These are phyloP conservation scores for Sinotaia quadrata DNA, from an alignment of 2,888 invertebrate species.

Conservation along the genomic window DNA sequence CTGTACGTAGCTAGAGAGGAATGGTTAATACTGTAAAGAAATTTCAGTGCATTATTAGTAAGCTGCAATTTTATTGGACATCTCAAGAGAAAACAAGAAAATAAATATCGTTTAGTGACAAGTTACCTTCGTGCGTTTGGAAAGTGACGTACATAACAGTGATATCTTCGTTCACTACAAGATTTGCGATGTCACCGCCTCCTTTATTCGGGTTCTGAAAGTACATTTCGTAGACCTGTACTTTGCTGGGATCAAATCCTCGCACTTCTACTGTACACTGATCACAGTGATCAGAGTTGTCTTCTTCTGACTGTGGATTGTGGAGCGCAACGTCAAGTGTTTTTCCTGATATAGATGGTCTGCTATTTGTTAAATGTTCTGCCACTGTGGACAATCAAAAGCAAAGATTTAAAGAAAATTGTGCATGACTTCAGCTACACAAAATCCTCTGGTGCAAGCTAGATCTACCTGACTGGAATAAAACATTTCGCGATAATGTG, in stretches of 20 bases:
- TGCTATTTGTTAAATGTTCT: not conserved
- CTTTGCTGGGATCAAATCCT: constrained; percentile 2
- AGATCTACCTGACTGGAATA: no score
- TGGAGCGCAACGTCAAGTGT: constrained; percentile 12
- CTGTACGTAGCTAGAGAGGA: no score
- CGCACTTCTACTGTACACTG: not conserved
- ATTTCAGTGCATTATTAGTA: no score
- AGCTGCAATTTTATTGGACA: no score
- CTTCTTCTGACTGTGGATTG: constrained; percentile 5
- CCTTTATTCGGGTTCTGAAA: constrained; percentile 15
- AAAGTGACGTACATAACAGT: constrained; percentile 20
- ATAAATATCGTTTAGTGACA: no score
- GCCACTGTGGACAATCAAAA: not conserved
- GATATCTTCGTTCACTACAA: not conserved
- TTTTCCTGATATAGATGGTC: not conserved
- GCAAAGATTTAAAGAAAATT: no score
- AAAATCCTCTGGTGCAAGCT: no score
- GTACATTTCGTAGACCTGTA: constrained; percentile 21
- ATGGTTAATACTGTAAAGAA: no score
- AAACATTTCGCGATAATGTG: no score
- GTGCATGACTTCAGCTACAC: no score
- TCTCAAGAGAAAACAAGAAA: no score
- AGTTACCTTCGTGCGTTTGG: constrained; percentile 20
- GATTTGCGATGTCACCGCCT: not conserved
- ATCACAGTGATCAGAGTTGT: no score